Evolutionary conservation across 2,888 invertebrate species (phyloP), one percentile per base, ranked within the genome.

Genomic region (Dryomyza anilis): DNA sequence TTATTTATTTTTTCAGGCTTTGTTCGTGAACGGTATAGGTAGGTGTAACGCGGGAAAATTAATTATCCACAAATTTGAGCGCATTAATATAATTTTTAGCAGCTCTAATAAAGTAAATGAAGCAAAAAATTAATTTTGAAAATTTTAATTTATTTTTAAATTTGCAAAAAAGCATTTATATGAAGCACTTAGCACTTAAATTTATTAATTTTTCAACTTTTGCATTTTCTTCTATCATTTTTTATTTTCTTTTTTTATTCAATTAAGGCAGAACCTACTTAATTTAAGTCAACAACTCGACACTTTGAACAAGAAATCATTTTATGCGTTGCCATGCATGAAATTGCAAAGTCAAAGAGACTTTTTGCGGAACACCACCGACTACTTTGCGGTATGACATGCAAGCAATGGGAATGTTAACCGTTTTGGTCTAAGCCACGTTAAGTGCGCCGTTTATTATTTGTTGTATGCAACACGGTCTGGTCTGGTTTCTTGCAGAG

Each of bases 321-420:
- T 61, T 53, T 61, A 16, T 61, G 61, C 61, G 53, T 61, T 52
- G 29, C 61, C 39, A 61, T 61, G 61, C 61, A 43, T 61, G 61
- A 61, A 61, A 61, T 61, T 2, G 30, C 58, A 58, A 58, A 29
- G 45, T 46, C 27, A 29, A n/a, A 58, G 43, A 45, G 21, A 43
- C n/a, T n/a, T n/a, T n/a, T n/a, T n/a, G n/a, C n/a, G n/a, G n/a
- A n/a, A 33, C 23, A 21, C 27, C 21, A 55, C 29, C 29, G 45
- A 58, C 39, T 36, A 36, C 30, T 36, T 30, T 30, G 48, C 12
- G 25, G n/a, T 21, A 19, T 30, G 30, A 29, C 60, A 60, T 48
- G 23, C 48, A 48, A 23, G 23, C n/a, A 7, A 23, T 19, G 23
- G 14, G 50, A 50, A 52, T 21, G 36, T 16, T 8, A 52, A 61